Evolutionary conservation across 2,113 vertebrate species (phyloP), one percentile per base, ranked within the genome.

Genomic region (Gallinago jamesoni): DNA sequence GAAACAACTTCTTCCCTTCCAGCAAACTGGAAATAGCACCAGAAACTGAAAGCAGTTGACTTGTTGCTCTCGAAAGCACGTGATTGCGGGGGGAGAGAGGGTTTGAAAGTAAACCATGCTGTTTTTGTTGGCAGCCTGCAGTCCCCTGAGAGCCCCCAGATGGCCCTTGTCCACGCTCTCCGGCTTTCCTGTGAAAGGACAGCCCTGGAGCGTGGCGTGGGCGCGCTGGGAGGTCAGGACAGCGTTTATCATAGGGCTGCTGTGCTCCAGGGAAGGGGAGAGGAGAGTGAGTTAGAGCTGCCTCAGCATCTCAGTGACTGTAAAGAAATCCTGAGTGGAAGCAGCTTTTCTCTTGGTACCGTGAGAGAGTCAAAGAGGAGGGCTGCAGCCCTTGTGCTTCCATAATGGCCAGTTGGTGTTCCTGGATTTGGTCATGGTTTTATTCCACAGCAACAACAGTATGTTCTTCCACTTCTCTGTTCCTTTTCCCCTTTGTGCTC

Each of bases 41-140:
- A 2, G 63, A 52, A 97, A 76, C 56, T 4, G 69, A 97, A 97
- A 96, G 83, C 56, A 57, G 33, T 62, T 67, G 86, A 68, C 27
- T 59, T 47, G n/a, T 86, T 97, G 90, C 92, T 96, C 68, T 82
- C 56, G 95, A 89, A 98, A 97, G 77, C 95, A 95, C 14, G 4
- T 97, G 96, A 93, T 45, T 97, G 90, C 20, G 12, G 55, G 66
- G 89, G 96, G 84, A 96, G 76, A 97, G 73, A 67, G 78, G 75
- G 59, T 57, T 56, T 67, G 68, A 75, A 91, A 88, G 70, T 43
- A 81, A 78, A 50, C 3, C 14, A 45, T 55, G 68, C 72, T 48
- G 88, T 7, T 31, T 72, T 57, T 10, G 2, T 21, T 63, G 67
- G 73, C 91, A 87, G 72, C 60, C 59, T 37, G 3, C 17, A 8